Conservation (phyloP, 2,888 invertebrate species). For the Standfussiana lucernea region DNA sequence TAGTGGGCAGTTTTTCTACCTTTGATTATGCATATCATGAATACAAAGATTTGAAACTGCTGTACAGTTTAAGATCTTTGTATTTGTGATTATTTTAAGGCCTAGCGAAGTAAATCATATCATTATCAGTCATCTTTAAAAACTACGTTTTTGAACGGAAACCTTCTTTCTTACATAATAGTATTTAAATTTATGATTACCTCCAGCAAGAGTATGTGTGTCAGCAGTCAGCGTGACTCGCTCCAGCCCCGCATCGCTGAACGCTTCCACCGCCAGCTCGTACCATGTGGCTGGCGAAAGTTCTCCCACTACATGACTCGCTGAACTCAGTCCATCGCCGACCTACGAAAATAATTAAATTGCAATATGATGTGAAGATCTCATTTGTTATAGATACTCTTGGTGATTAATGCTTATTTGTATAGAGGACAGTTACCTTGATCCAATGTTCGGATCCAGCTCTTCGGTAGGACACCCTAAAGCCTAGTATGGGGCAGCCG, state of each 20-base stretch:
- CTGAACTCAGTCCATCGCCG: constrained; percentile 83
- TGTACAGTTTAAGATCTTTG: too few species aligned
- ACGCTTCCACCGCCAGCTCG: constrained; percentile 90
- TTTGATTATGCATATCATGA: background rate
- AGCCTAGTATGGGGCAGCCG: constrained; percentile 94
- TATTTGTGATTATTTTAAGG: too few species aligned
- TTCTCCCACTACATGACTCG: constrained; percentile 88
- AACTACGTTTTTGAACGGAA: background rate
- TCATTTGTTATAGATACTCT: background rate
- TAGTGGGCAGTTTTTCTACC: background rate
- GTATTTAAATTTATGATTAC: constrained; percentile 66
- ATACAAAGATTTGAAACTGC: too few species aligned
- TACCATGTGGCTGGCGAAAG: constrained; percentile 91
- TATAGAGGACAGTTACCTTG: constrained; percentile 74
- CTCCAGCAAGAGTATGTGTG: constrained; percentile 91
- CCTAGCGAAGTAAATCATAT: too few species aligned
- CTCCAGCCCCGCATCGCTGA: constrained; percentile 91
- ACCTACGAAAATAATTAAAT: constrained; percentile 73
- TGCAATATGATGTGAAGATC: background rate
- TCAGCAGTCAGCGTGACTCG: constrained; percentile 90
- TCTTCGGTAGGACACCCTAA: constrained; percentile 92
- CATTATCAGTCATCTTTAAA: background rate
- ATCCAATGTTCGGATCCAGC: constrained; percentile 90
- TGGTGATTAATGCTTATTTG: background rate
- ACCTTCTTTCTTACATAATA: too few species aligned